Evolutionary conservation across 1,140 invertebrate species (phyloP).

Genomic region (Trigoniulus corallinus): DNA sequence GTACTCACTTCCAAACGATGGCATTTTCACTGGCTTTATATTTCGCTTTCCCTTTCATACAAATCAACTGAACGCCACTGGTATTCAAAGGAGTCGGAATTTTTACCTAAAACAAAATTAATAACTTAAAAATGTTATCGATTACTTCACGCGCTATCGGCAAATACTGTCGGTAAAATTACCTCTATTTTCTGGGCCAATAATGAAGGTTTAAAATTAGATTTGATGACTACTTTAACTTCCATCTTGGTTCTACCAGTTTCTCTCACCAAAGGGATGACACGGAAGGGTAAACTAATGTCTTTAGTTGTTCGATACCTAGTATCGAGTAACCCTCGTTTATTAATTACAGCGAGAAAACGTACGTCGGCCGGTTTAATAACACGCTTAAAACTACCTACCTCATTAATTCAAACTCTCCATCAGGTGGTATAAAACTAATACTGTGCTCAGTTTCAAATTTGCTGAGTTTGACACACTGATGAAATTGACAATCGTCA

Average conservation of each 20-base stretch:
- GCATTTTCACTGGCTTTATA: constrained; percentile 99
- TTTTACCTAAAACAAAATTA: constrained; percentile 42
- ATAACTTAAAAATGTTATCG: background rate
- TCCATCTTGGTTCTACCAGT: constrained; percentile 99
- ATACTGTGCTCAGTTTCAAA: constrained; percentile 99
- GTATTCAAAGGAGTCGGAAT: constrained; percentile 98
- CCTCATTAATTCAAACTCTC: constrained; percentile 99
- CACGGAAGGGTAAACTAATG: constrained; percentile 96
- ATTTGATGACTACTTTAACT: constrained; percentile 97
- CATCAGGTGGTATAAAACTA: constrained; percentile 98
- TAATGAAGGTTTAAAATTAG: constrained; percentile 97
- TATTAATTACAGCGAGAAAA: background rate
- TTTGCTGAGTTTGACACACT: constrained; percentile 98
- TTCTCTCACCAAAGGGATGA: constrained; percentile 95
- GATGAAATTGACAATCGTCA: constrained; percentile 99
- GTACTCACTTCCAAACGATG: constrained; percentile 94
- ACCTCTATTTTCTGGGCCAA: constrained; percentile 97
- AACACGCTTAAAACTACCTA: constrained; percentile 32
- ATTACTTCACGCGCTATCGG: background rate
- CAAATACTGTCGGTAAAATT: constrained; percentile 2
- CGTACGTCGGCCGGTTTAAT: background rate
- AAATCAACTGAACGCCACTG: constrained; percentile 95
- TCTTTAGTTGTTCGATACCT: constrained; percentile 99
- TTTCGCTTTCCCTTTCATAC: constrained; percentile 98
- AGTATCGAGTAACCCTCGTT: constrained; percentile 8